Base-by-base conservation (phyloP, 2,113 vertebrate species). In the Gopherus flavomarginatus region DNA sequence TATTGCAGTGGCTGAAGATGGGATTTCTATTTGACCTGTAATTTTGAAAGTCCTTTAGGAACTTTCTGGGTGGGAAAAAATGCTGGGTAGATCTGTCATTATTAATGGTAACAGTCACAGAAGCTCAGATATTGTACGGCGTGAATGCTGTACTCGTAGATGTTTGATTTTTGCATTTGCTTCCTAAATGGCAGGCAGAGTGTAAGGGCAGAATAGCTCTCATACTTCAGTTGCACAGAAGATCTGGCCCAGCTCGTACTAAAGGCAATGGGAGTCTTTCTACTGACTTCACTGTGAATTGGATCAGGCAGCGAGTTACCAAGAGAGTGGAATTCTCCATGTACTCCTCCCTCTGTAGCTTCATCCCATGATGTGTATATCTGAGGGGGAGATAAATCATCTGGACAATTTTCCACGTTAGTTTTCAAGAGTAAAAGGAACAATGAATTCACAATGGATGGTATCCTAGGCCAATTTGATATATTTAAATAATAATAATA, bases 1-100 rank as follows among this genome's bases (percentile, higher is more conserved):
- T 27, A 79, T 79, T 79, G 65, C 57, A 94, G 44, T 22, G 53
- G n/a, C 26, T 0, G 0, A 78, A 88, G 52, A 82, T 88, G 52
- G 56, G 24, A 59, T 5, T 89, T 54, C 29, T 92, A 35, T 85
- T 90, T 35, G 94, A 24, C 44, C 85, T 96, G 85, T 94, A 92
- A 79, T 91, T 94, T 85, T 26, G 44, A 88, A 42, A 47, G 44
- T 79, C 57, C 53, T 85, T 90, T 95, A 92, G 57, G 93, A 91
- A 9, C 3, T 81, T 77, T 26, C 65, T 72, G 83, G 35, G 44
- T 90, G 79, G 93, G 91, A 26, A 95, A 96, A 95, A 95, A 90
- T 65, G 4, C 83, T 90, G 29, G 91, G 47, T 83, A 86, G 94
- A 90, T 47, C 88, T 65, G 17, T 38, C 83, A 35, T 86, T 95